Evolutionary conservation across 2,888 invertebrate species (phyloP), one percentile per base, ranked within the genome.

Genomic region (Eilema sororculum): DNA sequence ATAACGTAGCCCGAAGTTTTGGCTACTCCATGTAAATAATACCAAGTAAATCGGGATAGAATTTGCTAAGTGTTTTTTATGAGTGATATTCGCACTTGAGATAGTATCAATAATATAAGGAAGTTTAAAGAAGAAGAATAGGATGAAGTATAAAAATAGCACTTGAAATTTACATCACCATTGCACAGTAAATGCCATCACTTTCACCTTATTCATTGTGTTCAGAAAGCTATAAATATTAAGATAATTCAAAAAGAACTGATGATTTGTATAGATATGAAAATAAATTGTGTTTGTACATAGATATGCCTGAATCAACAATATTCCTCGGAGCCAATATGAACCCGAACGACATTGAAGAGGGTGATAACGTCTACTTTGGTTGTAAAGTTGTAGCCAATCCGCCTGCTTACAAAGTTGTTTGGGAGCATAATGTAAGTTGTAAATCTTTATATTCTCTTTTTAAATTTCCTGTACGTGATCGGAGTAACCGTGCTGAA

Each of bases 361-460:
- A 95, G 86, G 95, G 95, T 24, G 95, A 95, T 79, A 94, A 95
- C 84, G 95, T 95, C 24, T 95, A 95, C 83, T 95, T 95, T 80
- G 93, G 87, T 66, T 95, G 95, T 80, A 90, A 90, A 72, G 95
- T 95, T 68, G 93, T 93, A 80, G 95, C 95, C 77, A 95, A 95
- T 84, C 95, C 95, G 20, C 92, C 94, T 37, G 94, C 94, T 75
- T 95, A 95, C 86, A 95, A 95, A 92, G 93, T 95, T 78, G 87
- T 95, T 76, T 95, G 95, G 95, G 95, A 95, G 79, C 95, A 95
- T 81, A 94, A 95, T 78, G 95, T 95, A 81, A 95, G 95, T 92
- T 72, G 72, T 72, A 71, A 65, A 67, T 72, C 41, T 70, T 72
- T 73, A 33, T 71, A 73, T 71, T 73, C 74, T 65, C 46, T 20